Evolutionary conservation across 2,797 vertebrate genomes (phyloP).

Genomic region (Tenualosa thibaudeaui): DNA sequence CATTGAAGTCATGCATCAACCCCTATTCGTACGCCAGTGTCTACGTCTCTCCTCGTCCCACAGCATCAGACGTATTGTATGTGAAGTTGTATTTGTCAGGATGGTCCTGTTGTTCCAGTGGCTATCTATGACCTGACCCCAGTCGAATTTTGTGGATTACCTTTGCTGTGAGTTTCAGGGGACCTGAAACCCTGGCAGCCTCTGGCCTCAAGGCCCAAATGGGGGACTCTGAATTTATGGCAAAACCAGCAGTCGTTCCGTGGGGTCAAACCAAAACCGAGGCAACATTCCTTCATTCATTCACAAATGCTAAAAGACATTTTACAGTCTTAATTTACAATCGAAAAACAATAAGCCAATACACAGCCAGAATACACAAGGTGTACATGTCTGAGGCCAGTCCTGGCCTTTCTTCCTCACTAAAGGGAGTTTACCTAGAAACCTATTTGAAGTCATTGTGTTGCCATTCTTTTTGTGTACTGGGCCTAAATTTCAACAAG

Average conservation of each 20-base stretch:
- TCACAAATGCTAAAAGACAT: constrained; percentile 61
- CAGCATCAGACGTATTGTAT: neutral
- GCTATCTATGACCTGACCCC: neutral
- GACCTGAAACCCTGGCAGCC: neutral
- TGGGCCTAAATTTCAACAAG: constrained; percentile 73
- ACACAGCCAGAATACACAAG: constrained; percentile 74
- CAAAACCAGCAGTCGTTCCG: constrained; percentile 43
- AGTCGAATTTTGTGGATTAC: neutral
- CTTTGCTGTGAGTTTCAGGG: neutral
- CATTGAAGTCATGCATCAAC: neutral
- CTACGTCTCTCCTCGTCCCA: neutral
- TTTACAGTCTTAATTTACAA: constrained; percentile 70
- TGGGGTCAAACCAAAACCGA: constrained; percentile 50
- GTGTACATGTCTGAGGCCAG: constrained; percentile 61
- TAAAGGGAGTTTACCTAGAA: constrained; percentile 75
- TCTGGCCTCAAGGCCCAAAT: constrained; percentile 20
- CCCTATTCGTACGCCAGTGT: neutral
- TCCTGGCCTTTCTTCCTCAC: constrained; percentile 61
- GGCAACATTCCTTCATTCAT: constrained; percentile 53
- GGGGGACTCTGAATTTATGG: constrained; percentile 26
- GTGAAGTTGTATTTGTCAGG: neutral
- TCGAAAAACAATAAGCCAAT: constrained; percentile 71
- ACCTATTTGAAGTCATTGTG: constrained; percentile 83
- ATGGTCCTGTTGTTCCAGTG: neutral
- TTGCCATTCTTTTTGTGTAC: constrained; percentile 71